phyloP scores from a whole-genome alignment of 1,140 invertebrate species.

The Rhynchophorus ferrugineus region DNA sequence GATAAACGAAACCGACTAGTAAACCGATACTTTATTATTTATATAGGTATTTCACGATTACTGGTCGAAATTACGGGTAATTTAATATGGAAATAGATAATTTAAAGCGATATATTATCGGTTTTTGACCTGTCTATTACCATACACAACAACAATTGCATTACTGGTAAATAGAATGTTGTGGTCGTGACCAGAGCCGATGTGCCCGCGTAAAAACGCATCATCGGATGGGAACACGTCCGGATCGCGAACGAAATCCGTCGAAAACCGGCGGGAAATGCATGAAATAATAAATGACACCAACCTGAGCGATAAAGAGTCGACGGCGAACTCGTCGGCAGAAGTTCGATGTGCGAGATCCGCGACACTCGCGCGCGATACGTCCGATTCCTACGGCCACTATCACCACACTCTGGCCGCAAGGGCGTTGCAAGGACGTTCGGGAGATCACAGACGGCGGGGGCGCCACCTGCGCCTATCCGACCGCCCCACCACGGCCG shows the following conservation, averaged over 20 bases:
- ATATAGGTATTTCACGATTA: too few relatives aligned
- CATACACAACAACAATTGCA: too few relatives aligned
- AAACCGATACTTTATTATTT: too few relatives aligned
- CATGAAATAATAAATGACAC: neutral
- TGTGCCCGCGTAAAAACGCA: neutral
- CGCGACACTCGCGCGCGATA: constrained; percentile 5
- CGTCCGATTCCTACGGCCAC: constrained; percentile 19
- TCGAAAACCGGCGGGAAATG: too few relatives aligned
- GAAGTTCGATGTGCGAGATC: neutral
- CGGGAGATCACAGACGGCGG: neutral
- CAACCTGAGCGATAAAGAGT: neutral
- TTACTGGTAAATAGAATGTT: too few relatives aligned
- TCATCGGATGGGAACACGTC: neutral
- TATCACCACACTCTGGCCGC: constrained; percentile 22
- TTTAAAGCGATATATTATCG: too few relatives aligned
- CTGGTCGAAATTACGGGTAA: too few relatives aligned
- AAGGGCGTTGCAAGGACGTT: constrained; percentile 29
- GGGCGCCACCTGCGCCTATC: constrained; percentile 8
- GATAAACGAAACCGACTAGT: too few relatives aligned
- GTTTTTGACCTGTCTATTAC: too few relatives aligned
- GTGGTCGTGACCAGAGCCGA: too few relatives aligned
- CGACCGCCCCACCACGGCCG: neutral
- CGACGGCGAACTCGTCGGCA: neutral
- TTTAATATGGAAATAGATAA: too few relatives aligned
- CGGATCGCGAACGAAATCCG: neutral